Evolutionary conservation across 2,888 invertebrate genomes (phyloP).

Genomic region (Eupithecia tripunctaria): DNA sequence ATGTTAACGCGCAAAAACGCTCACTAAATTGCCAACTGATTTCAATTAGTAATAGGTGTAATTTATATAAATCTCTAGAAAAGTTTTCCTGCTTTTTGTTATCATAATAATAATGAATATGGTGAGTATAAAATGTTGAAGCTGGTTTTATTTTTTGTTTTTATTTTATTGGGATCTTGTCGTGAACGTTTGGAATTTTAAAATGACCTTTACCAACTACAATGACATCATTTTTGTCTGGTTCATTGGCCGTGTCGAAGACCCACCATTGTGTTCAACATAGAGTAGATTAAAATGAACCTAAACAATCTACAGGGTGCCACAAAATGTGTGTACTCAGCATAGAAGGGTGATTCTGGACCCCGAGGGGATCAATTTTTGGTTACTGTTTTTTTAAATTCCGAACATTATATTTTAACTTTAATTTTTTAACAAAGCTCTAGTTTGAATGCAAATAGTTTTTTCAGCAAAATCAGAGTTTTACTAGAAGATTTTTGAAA

Average conservation of each 20-base stretch:
- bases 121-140: not conserved
- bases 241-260: not conserved
- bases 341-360: no score
- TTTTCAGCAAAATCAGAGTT: no score
- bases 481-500: no score
- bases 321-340: no score
- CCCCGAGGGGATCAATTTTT: no score
- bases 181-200: not conserved
- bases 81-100: constrained; percentile 7
- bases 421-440: no score
- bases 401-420: no score
- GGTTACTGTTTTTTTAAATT: no score
- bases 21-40: constrained; percentile 17
- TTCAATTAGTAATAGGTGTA: constrained; percentile 18
- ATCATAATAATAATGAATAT: not conserved
- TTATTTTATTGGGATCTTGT: not conserved
- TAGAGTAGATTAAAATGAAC: not conserved
- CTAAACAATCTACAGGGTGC: not conserved
- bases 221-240: not conserved
- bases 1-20: constrained; percentile 19
- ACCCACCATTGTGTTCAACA: not conserved
- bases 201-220: not conserved
- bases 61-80: constrained; percentile 13
- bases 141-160: not conserved
- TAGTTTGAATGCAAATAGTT: no score